These are phyloP conservation scores for Sinotaia quadrata DNA, from an alignment of 2,888 invertebrate genomes.

Conservation along the genomic window DNA sequence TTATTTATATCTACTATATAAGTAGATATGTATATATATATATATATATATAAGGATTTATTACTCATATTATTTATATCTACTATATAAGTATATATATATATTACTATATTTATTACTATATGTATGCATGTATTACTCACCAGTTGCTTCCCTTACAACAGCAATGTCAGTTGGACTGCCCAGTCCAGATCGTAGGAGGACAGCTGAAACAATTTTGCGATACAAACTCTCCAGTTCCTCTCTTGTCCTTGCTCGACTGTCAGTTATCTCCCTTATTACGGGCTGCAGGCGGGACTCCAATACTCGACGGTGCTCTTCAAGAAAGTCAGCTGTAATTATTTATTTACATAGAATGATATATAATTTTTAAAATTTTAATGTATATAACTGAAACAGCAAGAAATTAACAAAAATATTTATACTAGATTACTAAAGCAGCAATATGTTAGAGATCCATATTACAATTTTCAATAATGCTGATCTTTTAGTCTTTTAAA, in stretches of 20 bases:
- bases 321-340: constrained; percentile 70
- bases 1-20: no score
- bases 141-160: constrained; percentile 72
- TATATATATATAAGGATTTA: no score
- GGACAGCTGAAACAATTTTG: constrained; percentile 72
- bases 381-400: constrained; percentile 3
- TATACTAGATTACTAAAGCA: no score
- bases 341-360: no score
- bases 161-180: constrained; percentile 72
- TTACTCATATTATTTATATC: no score
- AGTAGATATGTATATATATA: background rate
- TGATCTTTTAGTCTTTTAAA: no score
- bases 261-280: constrained; percentile 71
- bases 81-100: no score
- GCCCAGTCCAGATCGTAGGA: constrained; percentile 72
- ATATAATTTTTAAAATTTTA: background rate
- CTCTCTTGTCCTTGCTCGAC: constrained; percentile 70
- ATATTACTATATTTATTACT: no score
- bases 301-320: constrained; percentile 71
- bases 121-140: no score
- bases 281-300: constrained; percentile 72
- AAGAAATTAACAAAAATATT: background rate
- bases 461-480: no score
- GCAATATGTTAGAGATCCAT: no score
- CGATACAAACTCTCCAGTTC: constrained; percentile 72